These are phyloP conservation scores for Prorops nasuta DNA, from an alignment of 1,140 invertebrate genomes.

Conservation along the genomic window DNA sequence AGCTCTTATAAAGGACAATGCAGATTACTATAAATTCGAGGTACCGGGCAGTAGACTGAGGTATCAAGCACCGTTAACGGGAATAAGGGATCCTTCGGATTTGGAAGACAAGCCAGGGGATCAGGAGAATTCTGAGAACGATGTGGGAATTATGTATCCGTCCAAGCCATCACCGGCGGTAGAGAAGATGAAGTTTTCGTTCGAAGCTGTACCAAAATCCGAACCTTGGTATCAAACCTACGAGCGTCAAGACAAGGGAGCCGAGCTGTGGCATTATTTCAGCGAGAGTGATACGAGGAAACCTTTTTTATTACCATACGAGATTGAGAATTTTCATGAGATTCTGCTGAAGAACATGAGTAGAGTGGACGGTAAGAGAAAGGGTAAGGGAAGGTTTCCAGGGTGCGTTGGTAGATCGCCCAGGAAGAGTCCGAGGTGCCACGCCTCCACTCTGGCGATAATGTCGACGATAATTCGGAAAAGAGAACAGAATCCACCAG, in stretches of 20 bases:
- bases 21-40: constrained; percentile 66
- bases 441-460: constrained; percentile 80
- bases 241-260: constrained; percentile 69
- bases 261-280: constrained; percentile 58
- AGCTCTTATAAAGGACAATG: constrained; percentile 61
- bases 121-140: constrained; percentile 20
- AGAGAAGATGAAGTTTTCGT: constrained; percentile 70
- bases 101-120: constrained; percentile 16
- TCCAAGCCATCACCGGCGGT: constrained; percentile 61
- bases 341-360: constrained; percentile 28
- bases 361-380: constrained; percentile 32
- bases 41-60: constrained; percentile 59
- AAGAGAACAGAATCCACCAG: constrained; percentile 38
- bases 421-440: constrained; percentile 80
- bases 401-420: constrained; percentile 60
- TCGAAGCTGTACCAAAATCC: constrained; percentile 68
- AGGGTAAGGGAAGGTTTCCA: constrained; percentile 34
- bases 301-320: constrained; percentile 73
- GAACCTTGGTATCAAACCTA: constrained; percentile 80
- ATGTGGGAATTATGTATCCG: no score
- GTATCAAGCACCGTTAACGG: constrained; percentile 46
- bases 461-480: constrained; percentile 57
- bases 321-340: constrained; percentile 62
- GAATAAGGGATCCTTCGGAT: constrained; percentile 32
- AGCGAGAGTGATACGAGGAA: constrained; percentile 53